Evolutionary conservation across 2,113 vertebrate species (phyloP), one percentile per base, ranked within the genome.

Genomic region (Aix galericulata): DNA sequence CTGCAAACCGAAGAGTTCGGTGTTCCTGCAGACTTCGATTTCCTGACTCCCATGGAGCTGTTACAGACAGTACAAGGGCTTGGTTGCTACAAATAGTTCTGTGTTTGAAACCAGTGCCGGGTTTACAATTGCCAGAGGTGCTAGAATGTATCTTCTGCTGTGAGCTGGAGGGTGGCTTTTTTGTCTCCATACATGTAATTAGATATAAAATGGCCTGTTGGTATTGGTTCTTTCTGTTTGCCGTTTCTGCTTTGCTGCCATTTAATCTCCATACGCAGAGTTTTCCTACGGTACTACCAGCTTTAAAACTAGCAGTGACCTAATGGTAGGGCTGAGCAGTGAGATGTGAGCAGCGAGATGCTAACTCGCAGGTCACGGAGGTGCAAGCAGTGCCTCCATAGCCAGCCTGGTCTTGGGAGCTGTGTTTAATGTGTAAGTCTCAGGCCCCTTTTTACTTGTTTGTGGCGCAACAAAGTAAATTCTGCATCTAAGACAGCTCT

Each of bases 341-440:
- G 27, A 10, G 38, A 23, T 22, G 23, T 73, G 71, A 48, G 34
- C 18, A 2, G 3, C 3, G 27, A 10, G 38, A 23, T 22, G 23
- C 15, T 27, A 40, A 34, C 40, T 85, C 29, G 2, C 16, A 10
- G 38, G 29, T 50, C 6, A 17, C 10, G 8, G 53, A 23, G 17
- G 17, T 23, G 36, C 67, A 14, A 29, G 27, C 44, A 44, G 13
- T 17, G 71, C 53, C 52, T 10, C 22, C 26, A 17, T 31, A 56
- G 23, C 32, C 32, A 21, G 12, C 15, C 2, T 1, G 44, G 44
- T 7, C 62, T 50, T 26, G 17, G 0, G 8, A 66, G 8, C 27
- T 75, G 55, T 11, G 2, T 11, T 71, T 53, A 27, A 55, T 23
- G 16, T 22, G 2, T 29, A 20, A 68, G 15, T 50, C 11, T 40